Percentiles rank a stretch among this genome's conserved stretches.
Conservation (phyloP, 2,888 invertebrate genomes). For the Stenolophus ochropezus region DNA sequence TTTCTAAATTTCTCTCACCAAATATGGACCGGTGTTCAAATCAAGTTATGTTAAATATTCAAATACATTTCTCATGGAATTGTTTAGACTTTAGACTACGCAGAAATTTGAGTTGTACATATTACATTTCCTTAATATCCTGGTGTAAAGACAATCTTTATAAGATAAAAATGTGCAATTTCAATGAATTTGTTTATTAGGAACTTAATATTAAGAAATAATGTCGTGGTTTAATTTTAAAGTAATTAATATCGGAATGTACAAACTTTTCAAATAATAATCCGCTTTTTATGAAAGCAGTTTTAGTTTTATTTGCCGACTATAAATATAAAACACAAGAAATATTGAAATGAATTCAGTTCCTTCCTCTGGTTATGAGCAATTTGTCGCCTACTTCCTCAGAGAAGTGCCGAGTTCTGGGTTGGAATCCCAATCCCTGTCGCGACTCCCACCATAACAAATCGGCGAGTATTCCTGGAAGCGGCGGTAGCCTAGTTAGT, state of each 20-base stretch:
- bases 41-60: neutral
- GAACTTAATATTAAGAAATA: too few species aligned
- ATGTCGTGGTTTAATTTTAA: too few species aligned
- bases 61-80: neutral
- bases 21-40: neutral
- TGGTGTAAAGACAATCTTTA: neutral
- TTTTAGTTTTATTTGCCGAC: neutral
- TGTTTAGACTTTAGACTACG: neutral
- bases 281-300: neutral
- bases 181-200: too few species aligned
- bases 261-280: neutral
- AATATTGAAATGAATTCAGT: too few species aligned
- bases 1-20: neutral
- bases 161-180: neutral
- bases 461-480: constrained; percentile 49
- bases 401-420: neutral
- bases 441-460: constrained; percentile 39
- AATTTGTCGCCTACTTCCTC: too few species aligned
- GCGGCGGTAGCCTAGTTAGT: constrained; percentile 32
- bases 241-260: neutral
- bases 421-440: constrained; percentile 38
- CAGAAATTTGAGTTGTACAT: neutral
- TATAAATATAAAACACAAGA: neutral
- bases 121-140: neutral
- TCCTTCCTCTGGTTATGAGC: too few species aligned